Percentiles rank a stretch among this genome's conserved stretches.
Evolutionary conservation across 2,113 vertebrate species (phyloP).

Genomic region (Rissa tridactyla): DNA sequence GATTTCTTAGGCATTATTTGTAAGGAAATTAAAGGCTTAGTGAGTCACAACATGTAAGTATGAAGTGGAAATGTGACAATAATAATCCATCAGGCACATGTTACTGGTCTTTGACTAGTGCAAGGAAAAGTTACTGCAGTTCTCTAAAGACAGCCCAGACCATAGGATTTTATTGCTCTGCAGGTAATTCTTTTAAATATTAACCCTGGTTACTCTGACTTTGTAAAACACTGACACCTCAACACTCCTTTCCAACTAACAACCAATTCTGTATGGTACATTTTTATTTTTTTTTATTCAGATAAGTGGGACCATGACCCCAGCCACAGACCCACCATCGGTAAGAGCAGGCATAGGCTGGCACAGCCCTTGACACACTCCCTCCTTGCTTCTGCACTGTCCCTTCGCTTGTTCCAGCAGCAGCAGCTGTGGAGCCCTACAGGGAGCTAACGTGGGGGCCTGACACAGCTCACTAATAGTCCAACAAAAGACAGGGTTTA

Average conservation of each 20-base stretch:
- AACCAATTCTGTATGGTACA: background rate
- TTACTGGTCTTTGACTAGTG: background rate
- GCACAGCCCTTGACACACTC: background rate
- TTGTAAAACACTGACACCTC: background rate
- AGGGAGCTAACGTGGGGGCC: background rate
- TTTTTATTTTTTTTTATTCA: background rate
- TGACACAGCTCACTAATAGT: background rate
- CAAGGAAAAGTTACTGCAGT: background rate
- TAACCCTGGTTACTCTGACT: background rate
- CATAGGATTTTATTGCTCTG: background rate
- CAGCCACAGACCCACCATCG: background rate
- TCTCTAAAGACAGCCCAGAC: background rate
- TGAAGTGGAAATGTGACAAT: background rate
- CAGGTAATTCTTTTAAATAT: conserved; percentile 16
- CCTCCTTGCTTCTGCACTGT: background rate
- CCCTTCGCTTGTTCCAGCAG: background rate
- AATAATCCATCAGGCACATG: background rate
- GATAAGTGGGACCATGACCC: background rate
- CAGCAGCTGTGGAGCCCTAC: background rate
- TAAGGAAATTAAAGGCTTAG: background rate
- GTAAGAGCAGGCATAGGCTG: background rate
- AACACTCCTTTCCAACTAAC: background rate
- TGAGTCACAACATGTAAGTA: background rate
- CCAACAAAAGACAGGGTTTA: background rate
- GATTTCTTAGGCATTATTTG: background rate